These are phyloP conservation scores for Podarcis siculus DNA, from an alignment of 2,797 vertebrate species.

Conservation along the genomic window DNA sequence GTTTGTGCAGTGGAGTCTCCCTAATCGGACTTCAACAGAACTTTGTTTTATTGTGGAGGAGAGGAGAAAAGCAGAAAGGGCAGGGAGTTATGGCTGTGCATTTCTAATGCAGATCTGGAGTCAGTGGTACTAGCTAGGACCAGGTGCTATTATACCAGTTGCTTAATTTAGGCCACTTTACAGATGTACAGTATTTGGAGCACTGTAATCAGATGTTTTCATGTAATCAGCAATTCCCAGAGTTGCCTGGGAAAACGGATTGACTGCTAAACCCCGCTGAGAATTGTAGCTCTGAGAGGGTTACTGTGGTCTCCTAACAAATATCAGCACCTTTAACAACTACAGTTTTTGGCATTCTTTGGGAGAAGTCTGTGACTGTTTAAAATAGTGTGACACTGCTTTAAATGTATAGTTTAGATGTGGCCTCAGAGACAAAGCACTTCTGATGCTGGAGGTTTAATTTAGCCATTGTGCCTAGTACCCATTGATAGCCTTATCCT, in stretches of 20 bases:
- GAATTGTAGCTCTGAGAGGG: too few relatives aligned
- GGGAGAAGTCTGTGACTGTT: too few relatives aligned
- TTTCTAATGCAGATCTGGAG: not conserved
- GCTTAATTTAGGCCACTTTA: not conserved
- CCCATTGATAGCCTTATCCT: too few relatives aligned
- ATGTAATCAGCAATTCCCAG: not conserved
- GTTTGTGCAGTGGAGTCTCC: conserved; percentile 9
- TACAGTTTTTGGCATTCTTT: too few relatives aligned
- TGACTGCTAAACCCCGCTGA: too few relatives aligned
- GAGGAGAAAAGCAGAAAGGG: not conserved
- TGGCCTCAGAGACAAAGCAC: too few relatives aligned
- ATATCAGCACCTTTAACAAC: too few relatives aligned
- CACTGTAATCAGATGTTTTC: not conserved
- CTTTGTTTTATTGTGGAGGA: not conserved
- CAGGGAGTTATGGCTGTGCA: not conserved
- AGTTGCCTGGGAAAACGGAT: not conserved
- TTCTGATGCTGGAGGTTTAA: too few relatives aligned
- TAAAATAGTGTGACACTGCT: too few relatives aligned
- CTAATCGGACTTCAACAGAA: conserved; percentile 22
- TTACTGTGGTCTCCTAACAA: too few relatives aligned
- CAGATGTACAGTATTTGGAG: not conserved
- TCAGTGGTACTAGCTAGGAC: not conserved
- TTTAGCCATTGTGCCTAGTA: too few relatives aligned
- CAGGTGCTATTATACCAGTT: not conserved
- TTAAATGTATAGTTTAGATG: too few relatives aligned